Percentiles rank a stretch among this genome's conserved stretches.
Evolutionary conservation across 1,140 invertebrate species (phyloP).

Genomic region (Drosophila teissieri): DNA sequence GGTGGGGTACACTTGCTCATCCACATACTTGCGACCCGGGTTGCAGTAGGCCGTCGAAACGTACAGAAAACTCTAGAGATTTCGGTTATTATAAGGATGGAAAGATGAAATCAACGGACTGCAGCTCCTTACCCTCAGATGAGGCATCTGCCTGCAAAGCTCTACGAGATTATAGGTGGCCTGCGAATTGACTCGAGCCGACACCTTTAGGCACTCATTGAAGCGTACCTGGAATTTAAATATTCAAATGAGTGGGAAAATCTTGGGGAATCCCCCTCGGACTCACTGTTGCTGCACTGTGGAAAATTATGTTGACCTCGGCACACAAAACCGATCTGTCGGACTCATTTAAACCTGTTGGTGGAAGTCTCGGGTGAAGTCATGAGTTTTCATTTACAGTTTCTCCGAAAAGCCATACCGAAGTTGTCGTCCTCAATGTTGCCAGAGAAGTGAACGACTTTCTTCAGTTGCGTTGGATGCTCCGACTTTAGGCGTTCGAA

Average conservation of each 20-base stretch:
- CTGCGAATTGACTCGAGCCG: slow-evolving; percentile 87
- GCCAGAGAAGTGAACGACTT: slow-evolving; percentile 84
- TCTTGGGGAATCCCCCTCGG: neutral
- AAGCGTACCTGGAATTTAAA: slow-evolving; percentile 86
- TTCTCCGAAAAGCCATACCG: slow-evolving; percentile 46
- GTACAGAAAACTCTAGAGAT: slow-evolving; percentile 90
- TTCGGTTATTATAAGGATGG: neutral
- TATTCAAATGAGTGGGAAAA: neutral
- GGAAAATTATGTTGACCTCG: slow-evolving; percentile 91
- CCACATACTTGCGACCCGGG: slow-evolving; percentile 88
- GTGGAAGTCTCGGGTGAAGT: slow-evolving; percentile 15
- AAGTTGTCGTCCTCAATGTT: slow-evolving; percentile 82
- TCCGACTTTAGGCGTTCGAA: slow-evolving; percentile 68
- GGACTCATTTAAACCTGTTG: slow-evolving; percentile 87
- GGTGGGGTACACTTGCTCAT: slow-evolving; percentile 90
- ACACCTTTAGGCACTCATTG: slow-evolving; percentile 90
- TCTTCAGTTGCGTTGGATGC: slow-evolving; percentile 78
- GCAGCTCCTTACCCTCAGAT: slow-evolving; percentile 87
- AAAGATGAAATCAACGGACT: neutral
- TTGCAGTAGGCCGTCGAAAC: slow-evolving; percentile 96
- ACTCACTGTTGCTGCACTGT: slow-evolving; percentile 93
- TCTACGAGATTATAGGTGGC: slow-evolving; percentile 87
- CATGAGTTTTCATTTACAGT: slow-evolving; percentile 10
- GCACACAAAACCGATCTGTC: slow-evolving; percentile 87
- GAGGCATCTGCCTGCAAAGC: slow-evolving; percentile 87